Evolutionary conservation across 1,140 invertebrate genomes (phyloP), one percentile per base, ranked within the genome.

Genomic region (Gryon sp.): DNA sequence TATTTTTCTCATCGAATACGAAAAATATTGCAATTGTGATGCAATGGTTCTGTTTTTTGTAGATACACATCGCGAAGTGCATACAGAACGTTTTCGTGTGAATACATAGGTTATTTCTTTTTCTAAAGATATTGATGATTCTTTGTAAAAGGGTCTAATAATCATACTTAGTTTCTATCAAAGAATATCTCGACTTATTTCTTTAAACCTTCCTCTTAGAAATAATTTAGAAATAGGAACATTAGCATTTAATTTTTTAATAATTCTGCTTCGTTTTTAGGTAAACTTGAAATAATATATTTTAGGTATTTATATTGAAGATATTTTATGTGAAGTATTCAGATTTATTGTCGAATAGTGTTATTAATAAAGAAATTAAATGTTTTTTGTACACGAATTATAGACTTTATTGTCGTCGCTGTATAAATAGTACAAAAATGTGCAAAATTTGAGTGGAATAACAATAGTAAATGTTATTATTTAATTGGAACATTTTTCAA

Each of bases 401-500:
- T 43, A 11, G 4, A 20, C 15, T 41, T 20, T 41, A 12, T 41
- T n/a, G 5, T 34, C 2, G 5, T 11, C 9, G 2, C 24, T 26
- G 20, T 59, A 59, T 40, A 59, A 59, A 34, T 55, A 15, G 24
- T 50, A 66, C 34, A 40, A 65, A 55, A 57, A 12, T 16, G 19
- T 16, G 36, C 14, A 26, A 55, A 38, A 38, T 11, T 28, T 34
- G 5, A 12, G 2, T 38, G 16, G 12, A 30, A 1, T 26, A 26
- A 55, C 8, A 20, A 26, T 15, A 2, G n/a, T 34, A 40, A 32
- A 41, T 26, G 1, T 9, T 26, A 76, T 91, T 91, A 96, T 90
- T 94, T 95, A 59, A 96, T 95, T 1, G 93, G 92, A 66, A 92
- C 93, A 87, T 92, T 92, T 86, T 92, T 94, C 75, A 96, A 89